These are phyloP conservation scores for Drosophila lutescens DNA, from an alignment of 2,888 invertebrate genomes.

Conservation along the genomic window DNA sequence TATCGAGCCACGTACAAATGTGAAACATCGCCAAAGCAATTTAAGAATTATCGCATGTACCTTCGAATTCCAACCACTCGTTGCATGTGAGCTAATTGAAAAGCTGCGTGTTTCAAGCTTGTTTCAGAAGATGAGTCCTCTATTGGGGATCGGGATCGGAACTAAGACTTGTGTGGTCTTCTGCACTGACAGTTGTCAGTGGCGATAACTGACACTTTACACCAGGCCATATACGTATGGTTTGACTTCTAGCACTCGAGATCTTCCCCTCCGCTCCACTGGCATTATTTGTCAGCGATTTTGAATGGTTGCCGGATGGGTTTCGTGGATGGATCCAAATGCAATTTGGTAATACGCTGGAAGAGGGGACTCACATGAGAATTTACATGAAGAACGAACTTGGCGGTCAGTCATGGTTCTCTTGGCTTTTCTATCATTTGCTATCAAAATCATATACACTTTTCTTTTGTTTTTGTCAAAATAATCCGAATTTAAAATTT, in stretches of 20 bases:
- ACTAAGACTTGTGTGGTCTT: constrained; percentile 59
- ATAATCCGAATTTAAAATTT: too few species aligned
- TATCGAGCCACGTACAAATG: constrained; percentile 57
- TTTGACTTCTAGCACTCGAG: neutral
- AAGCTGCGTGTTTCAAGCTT: constrained; percentile 22
- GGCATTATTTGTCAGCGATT: neutral
- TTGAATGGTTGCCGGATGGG: constrained; percentile 24
- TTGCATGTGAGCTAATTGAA: constrained; percentile 32
- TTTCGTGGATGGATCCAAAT: neutral
- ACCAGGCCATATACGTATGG: constrained; percentile 34
- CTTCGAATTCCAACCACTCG: constrained; percentile 56
- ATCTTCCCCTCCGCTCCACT: neutral
- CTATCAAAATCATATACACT: too few species aligned
- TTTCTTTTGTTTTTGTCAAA: too few species aligned
- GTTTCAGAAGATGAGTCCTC: constrained; percentile 2
- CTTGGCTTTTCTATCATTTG: too few species aligned
- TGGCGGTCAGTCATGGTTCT: too few species aligned
- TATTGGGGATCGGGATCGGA: neutral
- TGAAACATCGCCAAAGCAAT: constrained; percentile 63
- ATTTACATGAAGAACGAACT: too few species aligned
- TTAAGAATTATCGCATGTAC: constrained; percentile 64
- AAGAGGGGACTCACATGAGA: too few species aligned
- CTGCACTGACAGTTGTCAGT: constrained; percentile 66
- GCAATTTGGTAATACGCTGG: neutral
- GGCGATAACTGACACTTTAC: constrained; percentile 69